Conservation (phyloP, 2,888 invertebrate genomes). For the Ganaspis brasiliensis region DNA sequence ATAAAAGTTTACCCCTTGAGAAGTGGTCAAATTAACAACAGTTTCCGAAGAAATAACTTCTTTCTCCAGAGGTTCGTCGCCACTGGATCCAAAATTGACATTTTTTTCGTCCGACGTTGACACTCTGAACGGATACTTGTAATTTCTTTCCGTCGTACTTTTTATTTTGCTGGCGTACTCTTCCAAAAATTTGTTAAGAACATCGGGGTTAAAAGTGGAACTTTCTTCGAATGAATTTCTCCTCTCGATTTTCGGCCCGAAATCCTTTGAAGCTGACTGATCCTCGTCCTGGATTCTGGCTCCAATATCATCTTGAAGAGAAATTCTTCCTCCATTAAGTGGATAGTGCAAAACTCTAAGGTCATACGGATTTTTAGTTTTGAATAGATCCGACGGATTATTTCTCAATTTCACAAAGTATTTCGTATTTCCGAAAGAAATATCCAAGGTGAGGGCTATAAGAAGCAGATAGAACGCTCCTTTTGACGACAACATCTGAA, state of each 20-base stretch:
- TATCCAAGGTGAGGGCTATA: conserved; percentile 54
- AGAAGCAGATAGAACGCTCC: conserved; percentile 66
- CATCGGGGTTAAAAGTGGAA: conserved; percentile 82
- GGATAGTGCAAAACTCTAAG: conserved; percentile 57
- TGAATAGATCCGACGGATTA: conserved; percentile 65
- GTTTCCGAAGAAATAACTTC: conserved; percentile 21
- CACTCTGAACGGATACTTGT: conserved; percentile 66
- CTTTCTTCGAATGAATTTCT: conserved; percentile 71
- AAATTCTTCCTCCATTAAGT: conserved; percentile 66
- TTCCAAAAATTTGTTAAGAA: conserved; percentile 84
- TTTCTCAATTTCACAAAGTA: conserved; percentile 62
- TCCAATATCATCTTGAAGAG: conserved; percentile 76
- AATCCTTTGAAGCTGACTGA: conserved; percentile 54
- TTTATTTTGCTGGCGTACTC: conserved; percentile 84
- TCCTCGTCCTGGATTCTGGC: conserved; percentile 65
- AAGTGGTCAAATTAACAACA: conserved; percentile 54
- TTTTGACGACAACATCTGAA: conserved; percentile 72
- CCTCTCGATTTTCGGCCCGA: conserved; percentile 61
- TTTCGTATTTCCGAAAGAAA: conserved; percentile 44
- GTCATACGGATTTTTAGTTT: conserved; percentile 58
- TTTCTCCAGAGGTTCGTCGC: conserved; percentile 11
- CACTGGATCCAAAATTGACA: background rate
- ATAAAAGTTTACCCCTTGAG: conserved; percentile 54
- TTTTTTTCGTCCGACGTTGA: background rate
- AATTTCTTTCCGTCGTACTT: conserved; percentile 69